Conservation (phyloP, 2,888 invertebrate genomes). For the Dicyrtomina minuta region DNA sequence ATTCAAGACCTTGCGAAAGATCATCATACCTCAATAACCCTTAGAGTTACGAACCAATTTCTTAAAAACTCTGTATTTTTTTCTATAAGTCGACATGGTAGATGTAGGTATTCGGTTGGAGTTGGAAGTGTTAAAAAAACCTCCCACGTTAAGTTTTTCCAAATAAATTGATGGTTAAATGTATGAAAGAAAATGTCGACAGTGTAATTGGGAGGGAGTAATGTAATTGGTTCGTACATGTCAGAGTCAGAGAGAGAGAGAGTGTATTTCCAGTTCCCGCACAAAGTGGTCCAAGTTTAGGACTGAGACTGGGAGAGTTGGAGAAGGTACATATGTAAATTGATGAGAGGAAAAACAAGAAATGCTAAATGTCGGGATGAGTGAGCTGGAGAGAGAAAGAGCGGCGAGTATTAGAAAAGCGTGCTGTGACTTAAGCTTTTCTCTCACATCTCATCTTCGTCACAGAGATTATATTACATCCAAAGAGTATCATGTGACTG, state of each 20-base stretch:
- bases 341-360: background rate
- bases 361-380: background rate
- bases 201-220: background rate
- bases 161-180: no score
- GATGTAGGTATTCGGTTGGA: background rate
- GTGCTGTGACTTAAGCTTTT: constrained; percentile 13
- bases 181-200: background rate
- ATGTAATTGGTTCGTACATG: background rate
- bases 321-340: background rate
- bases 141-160: no score
- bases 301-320: constrained; percentile 6
- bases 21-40: no score
- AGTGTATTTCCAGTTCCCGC: background rate
- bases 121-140: background rate
- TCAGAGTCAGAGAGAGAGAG: background rate
- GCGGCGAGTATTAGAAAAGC: background rate
- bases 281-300: background rate
- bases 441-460: constrained; percentile 21
- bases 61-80: no score
- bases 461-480: constrained; percentile 28
- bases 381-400: background rate
- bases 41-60: no score
- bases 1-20: no score
- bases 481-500: background rate
- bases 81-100: no score